Conservation (phyloP, 2,888 invertebrate genomes). For the Lycophotia porphyrea region DNA sequence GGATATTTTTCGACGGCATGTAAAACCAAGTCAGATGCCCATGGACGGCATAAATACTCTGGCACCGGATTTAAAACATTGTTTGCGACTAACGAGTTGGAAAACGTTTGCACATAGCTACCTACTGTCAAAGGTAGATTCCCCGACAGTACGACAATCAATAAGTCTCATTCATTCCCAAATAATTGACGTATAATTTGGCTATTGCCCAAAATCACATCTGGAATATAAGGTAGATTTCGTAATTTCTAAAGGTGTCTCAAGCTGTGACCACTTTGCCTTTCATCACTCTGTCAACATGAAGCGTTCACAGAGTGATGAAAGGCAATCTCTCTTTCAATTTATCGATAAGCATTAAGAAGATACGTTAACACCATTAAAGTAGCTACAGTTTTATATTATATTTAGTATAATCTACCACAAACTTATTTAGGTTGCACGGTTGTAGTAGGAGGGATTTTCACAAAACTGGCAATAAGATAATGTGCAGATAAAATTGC, state of each 20-base stretch:
- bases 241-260: background rate
- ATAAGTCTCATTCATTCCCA: background rate
- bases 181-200: conserved; percentile 15
- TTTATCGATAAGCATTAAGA: background rate
- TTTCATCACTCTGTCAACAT: background rate
- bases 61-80: no score
- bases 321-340: no score
- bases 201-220: background rate
- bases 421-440: background rate
- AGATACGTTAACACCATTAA: background rate
- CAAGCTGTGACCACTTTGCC: background rate
- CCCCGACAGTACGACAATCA: conserved; percentile 9
- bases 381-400: background rate
- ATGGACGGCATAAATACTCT: no score
- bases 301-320: no score
- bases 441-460: background rate
- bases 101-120: conserved; percentile 2
- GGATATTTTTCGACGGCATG: no score
- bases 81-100: no score
- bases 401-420: no score
- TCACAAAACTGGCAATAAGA: background rate
- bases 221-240: background rate
- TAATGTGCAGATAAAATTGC: background rate
- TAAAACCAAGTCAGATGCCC: no score
- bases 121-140: conserved; percentile 12